Conservation (phyloP, 2,113 vertebrate genomes). For the Todiramphus chloris region DNA sequence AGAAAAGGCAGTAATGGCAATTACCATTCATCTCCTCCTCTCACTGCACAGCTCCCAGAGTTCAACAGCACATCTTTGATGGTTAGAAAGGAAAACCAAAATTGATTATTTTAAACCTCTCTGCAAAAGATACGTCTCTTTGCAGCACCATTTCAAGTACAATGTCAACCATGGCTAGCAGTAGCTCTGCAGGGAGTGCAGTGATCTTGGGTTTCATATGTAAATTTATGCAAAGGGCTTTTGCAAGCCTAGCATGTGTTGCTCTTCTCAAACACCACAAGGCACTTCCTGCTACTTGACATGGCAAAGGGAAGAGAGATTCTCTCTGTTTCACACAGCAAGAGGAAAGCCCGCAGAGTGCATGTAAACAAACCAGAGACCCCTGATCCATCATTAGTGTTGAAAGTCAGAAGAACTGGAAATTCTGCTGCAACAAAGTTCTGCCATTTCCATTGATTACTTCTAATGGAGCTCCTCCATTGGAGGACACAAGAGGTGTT, state of each 20-base stretch:
- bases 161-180: constrained; percentile 52
- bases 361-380: background rate
- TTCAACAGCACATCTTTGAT: constrained; percentile 33
- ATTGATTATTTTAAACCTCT: constrained; percentile 66
- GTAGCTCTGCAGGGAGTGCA: constrained; percentile 59
- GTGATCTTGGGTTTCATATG: constrained; percentile 58
- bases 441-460: background rate
- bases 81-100: constrained; percentile 54
- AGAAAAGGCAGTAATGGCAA: background rate
- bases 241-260: constrained; percentile 39
- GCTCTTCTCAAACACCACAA: constrained; percentile 48
- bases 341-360: background rate
- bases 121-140: constrained; percentile 19
- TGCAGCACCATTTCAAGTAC: constrained; percentile 54
- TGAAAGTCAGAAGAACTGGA: background rate
- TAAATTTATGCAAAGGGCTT: constrained; percentile 74
- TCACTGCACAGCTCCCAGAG: background rate
- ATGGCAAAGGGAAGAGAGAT: constrained; percentile 35
- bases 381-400: background rate
- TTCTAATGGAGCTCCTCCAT: background rate
- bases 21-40: constrained; percentile 33
- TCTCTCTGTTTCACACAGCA: background rate
- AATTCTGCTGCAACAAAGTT: background rate
- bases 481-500: background rate
- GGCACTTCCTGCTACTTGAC: constrained; percentile 33